Evolutionary conservation across 2,797 vertebrate genomes (phyloP).

Genomic region (Pteronotus mesoamericanus): DNA sequence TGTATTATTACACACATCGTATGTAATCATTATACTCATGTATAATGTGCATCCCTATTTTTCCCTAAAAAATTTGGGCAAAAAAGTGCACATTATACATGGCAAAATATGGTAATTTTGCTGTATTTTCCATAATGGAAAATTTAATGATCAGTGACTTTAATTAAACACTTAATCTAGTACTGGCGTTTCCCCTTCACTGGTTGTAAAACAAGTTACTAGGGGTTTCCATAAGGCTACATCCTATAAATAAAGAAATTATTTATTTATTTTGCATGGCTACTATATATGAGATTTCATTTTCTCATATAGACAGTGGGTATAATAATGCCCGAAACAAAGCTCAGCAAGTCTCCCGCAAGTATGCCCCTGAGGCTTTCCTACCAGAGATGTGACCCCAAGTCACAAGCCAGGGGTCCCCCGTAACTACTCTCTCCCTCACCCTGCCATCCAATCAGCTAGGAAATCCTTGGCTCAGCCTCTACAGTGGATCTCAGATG

Average conservation of each 20-base stretch:
- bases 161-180: constrained; percentile 1
- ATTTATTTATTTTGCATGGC: not conserved
- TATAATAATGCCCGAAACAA: not conserved
- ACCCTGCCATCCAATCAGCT: not conserved
- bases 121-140: not conserved
- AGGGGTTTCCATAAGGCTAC: not conserved
- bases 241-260: not conserved
- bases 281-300: not conserved
- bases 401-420: not conserved
- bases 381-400: not conserved
- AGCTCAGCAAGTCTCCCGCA: not conserved
- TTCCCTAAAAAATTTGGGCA: too few relatives aligned
- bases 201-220: constrained; percentile 11
- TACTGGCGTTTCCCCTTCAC: not conserved
- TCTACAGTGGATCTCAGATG: not conserved
- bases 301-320: not conserved
- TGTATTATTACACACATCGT: too few relatives aligned
- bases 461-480: not conserved
- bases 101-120: not conserved
- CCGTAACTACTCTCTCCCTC: not conserved
- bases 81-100: too few relatives aligned
- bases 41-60: too few relatives aligned
- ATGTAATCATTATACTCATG: too few relatives aligned
- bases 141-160: constrained; percentile 25
- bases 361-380: not conserved